Base-by-base conservation (phyloP, 2,113 vertebrate genomes). In the Anoplopoma fimbria region DNA sequence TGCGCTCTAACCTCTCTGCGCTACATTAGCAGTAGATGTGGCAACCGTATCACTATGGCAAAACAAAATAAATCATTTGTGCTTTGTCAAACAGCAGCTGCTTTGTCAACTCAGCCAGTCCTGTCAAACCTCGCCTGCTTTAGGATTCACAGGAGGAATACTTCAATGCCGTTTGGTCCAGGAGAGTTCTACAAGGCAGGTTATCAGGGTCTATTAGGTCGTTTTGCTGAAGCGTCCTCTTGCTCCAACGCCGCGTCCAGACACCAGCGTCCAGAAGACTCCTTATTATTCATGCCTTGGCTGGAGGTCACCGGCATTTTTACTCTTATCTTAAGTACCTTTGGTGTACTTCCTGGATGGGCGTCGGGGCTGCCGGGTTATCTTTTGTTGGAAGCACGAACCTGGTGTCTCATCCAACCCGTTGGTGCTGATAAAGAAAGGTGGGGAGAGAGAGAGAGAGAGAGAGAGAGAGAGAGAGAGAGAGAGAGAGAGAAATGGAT, bases 341-440 rank as follows among this genome's bases (percentile, higher is more conserved):
- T 81, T 53, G 75, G 61, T 57, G 68, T 29, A 33, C 40, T 68
- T 58, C 81, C 79, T 33, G 33, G 0, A n/a, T 19, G 34, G 25
- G 13, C 23, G 21, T 53, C 62, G 29, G 13, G 29, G 55, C 23
- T 4, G 23, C 58, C 2, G 2, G n/a, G 75, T 86, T 93, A 95
- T 81, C 95, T 94, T 87, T 95, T 96, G 87, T 81, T 94, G 25
- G 93, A 76, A 10, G 93, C 85, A 57, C 90, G 87, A 33, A 94
- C 93, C 83, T 95, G 95, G 67, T 95, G 93, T 82, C 94, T 91
- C 81, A 90, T 89, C 95, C 95, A 95, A 7, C 90, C 92, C 15
- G 94, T 90, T 31, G 94, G 94, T 64, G 94, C 94, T 95, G 77
- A 73, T 19, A 27, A 68, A 73, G 21, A 36, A 45, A 77, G 38